These are phyloP conservation scores for Oryzias sinensis DNA, from an alignment of 2,797 vertebrate genomes.

Conservation along the genomic window DNA sequence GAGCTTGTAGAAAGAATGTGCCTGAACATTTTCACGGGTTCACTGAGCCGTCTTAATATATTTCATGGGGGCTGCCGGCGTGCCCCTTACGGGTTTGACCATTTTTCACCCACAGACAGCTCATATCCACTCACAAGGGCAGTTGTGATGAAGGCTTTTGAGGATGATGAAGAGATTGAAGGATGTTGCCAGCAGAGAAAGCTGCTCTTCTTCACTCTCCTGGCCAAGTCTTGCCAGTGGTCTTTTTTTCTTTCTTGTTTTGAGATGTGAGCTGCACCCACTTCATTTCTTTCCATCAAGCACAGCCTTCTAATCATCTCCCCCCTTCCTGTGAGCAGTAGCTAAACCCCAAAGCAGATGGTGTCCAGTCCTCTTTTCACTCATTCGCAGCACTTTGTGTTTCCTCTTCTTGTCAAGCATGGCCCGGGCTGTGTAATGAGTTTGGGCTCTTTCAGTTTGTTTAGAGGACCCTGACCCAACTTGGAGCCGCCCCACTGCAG, in stretches of 20 bases:
- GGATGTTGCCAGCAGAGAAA: slow-evolving; percentile 29
- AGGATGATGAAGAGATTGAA: slow-evolving; percentile 30
- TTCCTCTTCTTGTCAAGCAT: slow-evolving; percentile 85
- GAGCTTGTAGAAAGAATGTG: no score
- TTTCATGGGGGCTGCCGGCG: no score
- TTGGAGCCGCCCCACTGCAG: slow-evolving; percentile 75
- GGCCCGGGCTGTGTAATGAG: slow-evolving; percentile 84
- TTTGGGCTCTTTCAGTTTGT: slow-evolving; percentile 79
- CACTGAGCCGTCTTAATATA: no score
- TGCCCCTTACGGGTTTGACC: no score
- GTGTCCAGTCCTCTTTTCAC: slow-evolving; percentile 79
- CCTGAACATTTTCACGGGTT: no score
- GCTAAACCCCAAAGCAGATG: slow-evolving; percentile 78
- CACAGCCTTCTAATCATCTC: slow-evolving; percentile 50
- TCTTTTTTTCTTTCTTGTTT: slow-evolving; percentile 29
- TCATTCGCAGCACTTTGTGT: slow-evolving; percentile 78
- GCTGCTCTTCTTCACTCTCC: slow-evolving; percentile 19
- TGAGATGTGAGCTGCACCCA: slow-evolving; percentile 17
- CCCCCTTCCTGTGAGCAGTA: slow-evolving; percentile 37
- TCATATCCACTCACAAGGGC: no score
- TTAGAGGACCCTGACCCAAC: slow-evolving; percentile 77
- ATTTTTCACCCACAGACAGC: no score
- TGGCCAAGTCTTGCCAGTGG: slow-evolving; percentile 42
- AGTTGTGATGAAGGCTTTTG: slow-evolving; percentile 10
- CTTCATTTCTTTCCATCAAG: slow-evolving; percentile 39